phyloP scores from a whole-genome alignment of 2,113 vertebrate genomes.

The Brachyistius frenatus region DNA sequence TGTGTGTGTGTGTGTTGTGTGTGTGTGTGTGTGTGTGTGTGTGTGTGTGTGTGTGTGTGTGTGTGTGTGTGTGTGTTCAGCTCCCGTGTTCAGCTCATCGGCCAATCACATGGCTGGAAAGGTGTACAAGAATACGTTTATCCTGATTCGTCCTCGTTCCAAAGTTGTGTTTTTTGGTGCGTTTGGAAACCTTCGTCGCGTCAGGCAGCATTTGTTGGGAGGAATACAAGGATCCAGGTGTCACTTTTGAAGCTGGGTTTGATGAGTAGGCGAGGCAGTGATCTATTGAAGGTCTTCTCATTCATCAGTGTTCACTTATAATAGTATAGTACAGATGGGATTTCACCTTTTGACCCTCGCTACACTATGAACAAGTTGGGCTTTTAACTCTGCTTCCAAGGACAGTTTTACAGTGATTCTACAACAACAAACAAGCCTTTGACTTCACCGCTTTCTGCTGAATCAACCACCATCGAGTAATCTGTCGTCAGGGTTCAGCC shows the following conservation, averaged over 20 bases:
- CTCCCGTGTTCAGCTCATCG: conserved; percentile 3
- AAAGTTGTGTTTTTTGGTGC: background rate
- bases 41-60: too few relatives aligned
- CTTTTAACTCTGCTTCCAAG: background rate
- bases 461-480: conserved; percentile 4
- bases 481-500: conserved; percentile 3
- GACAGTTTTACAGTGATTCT: conserved; percentile 1
- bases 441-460: conserved; percentile 10
- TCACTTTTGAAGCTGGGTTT: background rate
- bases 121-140: background rate
- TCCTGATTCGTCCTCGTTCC: background rate
- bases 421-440: conserved; percentile 5
- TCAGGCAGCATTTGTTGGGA: too few relatives aligned
- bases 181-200: too few relatives aligned
- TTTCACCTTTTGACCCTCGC: conserved; percentile 10
- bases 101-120: conserved; percentile 3
- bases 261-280: background rate
- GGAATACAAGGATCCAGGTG: too few relatives aligned
- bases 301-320: background rate
- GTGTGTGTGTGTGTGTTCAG: too few relatives aligned
- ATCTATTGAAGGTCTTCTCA: background rate
- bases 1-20: too few relatives aligned
- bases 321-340: background rate
- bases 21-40: too few relatives aligned
- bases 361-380: conserved; percentile 2